A percentile compares a stretch with the other conserved stretches of the same genome.
Evolutionary conservation across 1,140 invertebrate genomes (phyloP).

Genomic region (Penaeus vannamei): DNA sequence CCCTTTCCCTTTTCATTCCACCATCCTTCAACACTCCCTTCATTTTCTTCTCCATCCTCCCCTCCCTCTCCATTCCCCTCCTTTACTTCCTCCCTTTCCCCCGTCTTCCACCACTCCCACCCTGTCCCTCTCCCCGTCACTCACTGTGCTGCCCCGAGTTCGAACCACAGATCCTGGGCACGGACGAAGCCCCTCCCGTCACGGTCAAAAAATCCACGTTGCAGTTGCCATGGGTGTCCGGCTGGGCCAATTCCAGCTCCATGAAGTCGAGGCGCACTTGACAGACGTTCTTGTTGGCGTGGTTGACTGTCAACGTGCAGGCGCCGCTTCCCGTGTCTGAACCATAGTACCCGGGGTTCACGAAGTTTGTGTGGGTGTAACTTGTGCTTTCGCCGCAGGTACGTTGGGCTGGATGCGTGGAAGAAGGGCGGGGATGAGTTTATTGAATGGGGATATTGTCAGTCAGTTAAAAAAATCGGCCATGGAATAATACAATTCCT

Average conservation of each 20-base stretch:
- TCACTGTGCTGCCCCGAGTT: constrained; percentile 84
- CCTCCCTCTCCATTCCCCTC: no score
- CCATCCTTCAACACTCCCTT: no score
- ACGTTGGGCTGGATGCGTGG: constrained; percentile 63
- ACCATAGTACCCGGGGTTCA: constrained; percentile 69
- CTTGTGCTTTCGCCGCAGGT: constrained; percentile 69
- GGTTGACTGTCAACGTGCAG: constrained; percentile 81
- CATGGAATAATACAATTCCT: no score
- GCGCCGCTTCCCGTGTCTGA: constrained; percentile 76
- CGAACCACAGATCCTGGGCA: constrained; percentile 84
- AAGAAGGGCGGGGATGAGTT: constrained; percentile 69
- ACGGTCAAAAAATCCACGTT: constrained; percentile 80
- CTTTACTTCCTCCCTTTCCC: no score
- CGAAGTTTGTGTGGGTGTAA: constrained; percentile 70
- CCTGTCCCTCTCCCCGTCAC: neutral
- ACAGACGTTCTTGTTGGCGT: constrained; percentile 80
- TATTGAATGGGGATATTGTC: no score
- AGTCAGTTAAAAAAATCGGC: neutral
- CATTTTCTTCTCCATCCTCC: no score
- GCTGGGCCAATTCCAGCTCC: constrained; percentile 81
- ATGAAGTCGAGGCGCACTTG: constrained; percentile 86
- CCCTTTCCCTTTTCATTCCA: no score
- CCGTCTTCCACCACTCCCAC: no score
- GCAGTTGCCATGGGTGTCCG: constrained; percentile 82
- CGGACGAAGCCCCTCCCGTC: constrained; percentile 78